Evolutionary conservation across 2,888 invertebrate species (phyloP).

Genomic region (Ceramica pisi): DNA sequence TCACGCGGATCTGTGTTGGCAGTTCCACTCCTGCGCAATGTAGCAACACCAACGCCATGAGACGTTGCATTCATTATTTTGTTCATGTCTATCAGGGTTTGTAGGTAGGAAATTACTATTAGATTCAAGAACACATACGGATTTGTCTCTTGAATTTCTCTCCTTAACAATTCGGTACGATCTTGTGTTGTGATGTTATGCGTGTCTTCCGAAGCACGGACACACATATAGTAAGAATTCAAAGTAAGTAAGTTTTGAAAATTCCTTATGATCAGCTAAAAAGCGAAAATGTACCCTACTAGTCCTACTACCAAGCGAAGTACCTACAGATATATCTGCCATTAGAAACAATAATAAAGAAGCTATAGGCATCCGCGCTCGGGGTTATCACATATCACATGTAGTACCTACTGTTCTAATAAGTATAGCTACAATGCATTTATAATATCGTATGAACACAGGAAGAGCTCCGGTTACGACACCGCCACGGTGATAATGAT

Average conservation of each 20-base stretch:
- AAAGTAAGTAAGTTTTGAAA: neutral
- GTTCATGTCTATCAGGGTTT: slow-evolving; percentile 40
- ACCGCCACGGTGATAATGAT: slow-evolving; percentile 51
- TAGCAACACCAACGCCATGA: slow-evolving; percentile 62
- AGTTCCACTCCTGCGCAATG: slow-evolving; percentile 62
- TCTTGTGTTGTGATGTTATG: too few relatives aligned
- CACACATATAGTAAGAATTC: neutral
- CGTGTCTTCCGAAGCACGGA: too few relatives aligned
- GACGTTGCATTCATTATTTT: slow-evolving; percentile 58
- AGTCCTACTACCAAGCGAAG: slow-evolving; percentile 2
- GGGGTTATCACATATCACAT: slow-evolving; percentile 62
- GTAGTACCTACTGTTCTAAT: slow-evolving; percentile 55
- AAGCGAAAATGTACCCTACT: neutral
- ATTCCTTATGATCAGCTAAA: neutral
- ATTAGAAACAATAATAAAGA: slow-evolving; percentile 43
- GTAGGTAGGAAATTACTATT: slow-evolving; percentile 22
- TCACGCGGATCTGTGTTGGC: slow-evolving; percentile 58
- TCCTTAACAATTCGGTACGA: slow-evolving; percentile 11
- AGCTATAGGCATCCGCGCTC: slow-evolving; percentile 39
- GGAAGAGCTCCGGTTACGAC: slow-evolving; percentile 67
- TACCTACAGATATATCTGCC: slow-evolving; percentile 4
- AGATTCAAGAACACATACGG: slow-evolving; percentile 25
- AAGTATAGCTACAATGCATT: slow-evolving; percentile 57
- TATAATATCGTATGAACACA: slow-evolving; percentile 56
- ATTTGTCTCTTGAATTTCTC: slow-evolving; percentile 19